Evolutionary conservation across 2,113 vertebrate species (phyloP).

Genomic region (human (Homo sapiens)): GRCh38 chr12:128236001-128236500

Average conservation of each 20-base stretch:
- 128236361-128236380: not conserved
- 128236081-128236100: not conserved
- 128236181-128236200: no score
- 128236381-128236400: not conserved
- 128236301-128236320: not conserved
- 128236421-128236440: not conserved
- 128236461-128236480: not conserved
- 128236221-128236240: not conserved
- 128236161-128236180: not conserved
- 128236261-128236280: no score
- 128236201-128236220: fast-evolving
- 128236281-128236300: not conserved
- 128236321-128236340: not conserved
- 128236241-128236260: no score
- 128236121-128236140: not conserved
- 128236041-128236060: no score
- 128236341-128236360: not conserved
- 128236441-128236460: not conserved
- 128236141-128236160: no score
- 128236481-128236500: not conserved
- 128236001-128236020: not conserved
- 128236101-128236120: not conserved
- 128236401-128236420: not conserved
- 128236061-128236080: not conserved
- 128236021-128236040: not conserved